Evolutionary conservation across 2,797 vertebrate species (phyloP).

Genomic region (Melanogrammus aeglefinus): DNA sequence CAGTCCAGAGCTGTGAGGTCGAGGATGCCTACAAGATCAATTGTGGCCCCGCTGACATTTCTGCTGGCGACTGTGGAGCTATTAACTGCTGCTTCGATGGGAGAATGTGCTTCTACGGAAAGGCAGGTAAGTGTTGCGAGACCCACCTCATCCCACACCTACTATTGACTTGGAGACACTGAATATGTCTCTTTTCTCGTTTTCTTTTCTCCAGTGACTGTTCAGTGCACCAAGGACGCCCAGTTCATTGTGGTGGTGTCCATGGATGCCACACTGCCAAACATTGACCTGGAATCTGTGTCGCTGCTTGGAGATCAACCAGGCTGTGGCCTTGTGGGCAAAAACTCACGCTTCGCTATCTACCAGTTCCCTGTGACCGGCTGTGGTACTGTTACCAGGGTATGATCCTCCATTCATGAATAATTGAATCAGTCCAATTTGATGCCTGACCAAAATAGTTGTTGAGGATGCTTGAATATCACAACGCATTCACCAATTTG

Average conservation of each 20-base stretch:
- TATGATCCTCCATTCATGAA: slow-evolving; percentile 26
- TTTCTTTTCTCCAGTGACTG: slow-evolving; percentile 53
- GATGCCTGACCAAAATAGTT: not conserved
- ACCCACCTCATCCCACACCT: not conserved
- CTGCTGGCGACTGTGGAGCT: slow-evolving; percentile 26
- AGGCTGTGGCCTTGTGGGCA: slow-evolving; percentile 46
- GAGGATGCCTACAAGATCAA: slow-evolving; percentile 31
- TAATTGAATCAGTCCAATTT: not conserved
- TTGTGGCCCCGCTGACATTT: slow-evolving; percentile 46
- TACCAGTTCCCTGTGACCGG: slow-evolving; percentile 67
- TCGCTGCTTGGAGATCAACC: slow-evolving; percentile 36
- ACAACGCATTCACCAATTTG: no score
- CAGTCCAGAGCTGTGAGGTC: slow-evolving; percentile 51
- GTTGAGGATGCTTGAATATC: not conserved
- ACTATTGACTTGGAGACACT: not conserved
- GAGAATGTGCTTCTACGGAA: slow-evolving; percentile 63
- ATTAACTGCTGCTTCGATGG: slow-evolving; percentile 69
- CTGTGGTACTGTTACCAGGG: slow-evolving; percentile 59
- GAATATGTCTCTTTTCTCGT: not conserved
- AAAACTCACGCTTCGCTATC: slow-evolving; percentile 58
- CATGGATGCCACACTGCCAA: slow-evolving; percentile 63
- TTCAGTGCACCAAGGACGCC: slow-evolving; percentile 70
- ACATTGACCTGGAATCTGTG: slow-evolving; percentile 46
- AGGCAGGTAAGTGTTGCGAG: slow-evolving; percentile 47
- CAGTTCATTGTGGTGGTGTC: slow-evolving; percentile 67